Conservation (phyloP, 2,797 vertebrate species). For the Sus cebifrons region DNA sequence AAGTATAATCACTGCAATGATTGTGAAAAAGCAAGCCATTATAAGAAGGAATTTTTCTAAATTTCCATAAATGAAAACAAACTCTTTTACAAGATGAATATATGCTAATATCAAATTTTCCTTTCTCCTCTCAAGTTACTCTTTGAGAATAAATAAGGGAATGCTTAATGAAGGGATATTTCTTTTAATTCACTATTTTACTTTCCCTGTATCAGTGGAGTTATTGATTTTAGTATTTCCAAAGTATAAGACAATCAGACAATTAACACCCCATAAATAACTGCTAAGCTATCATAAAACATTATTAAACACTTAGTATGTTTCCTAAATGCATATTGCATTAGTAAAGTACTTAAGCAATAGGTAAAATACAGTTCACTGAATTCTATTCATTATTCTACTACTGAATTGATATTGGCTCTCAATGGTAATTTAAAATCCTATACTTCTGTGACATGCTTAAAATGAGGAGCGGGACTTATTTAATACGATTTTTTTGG, state of each 20-base stretch:
- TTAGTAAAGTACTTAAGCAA: neutral
- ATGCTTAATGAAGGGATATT: neutral
- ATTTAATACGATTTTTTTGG: slow-evolving; percentile 21
- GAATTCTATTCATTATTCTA: neutral
- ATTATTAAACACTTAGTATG: neutral
- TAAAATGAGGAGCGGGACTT: slow-evolving; percentile 28
- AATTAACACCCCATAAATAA: neutral
- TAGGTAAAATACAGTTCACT: neutral
- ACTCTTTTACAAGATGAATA: neutral
- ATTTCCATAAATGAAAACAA: neutral
- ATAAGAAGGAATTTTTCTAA: neutral
- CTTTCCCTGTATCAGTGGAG: neutral
- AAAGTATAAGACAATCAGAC: neutral
- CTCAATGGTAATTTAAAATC: neutral
- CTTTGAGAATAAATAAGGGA: neutral
- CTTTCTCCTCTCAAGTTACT: neutral
- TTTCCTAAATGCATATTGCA: neutral
- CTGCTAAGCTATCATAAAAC: neutral
- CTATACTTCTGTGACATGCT: neutral
- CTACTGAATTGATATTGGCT: slow-evolving; percentile 2
- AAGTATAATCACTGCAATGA: neutral
- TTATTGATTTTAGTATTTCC: neutral
- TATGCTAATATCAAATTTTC: neutral
- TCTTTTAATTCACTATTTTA: neutral
- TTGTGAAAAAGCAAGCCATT: neutral